Base-by-base conservation (phyloP, 1,140 invertebrate genomes). In the Apis florea region DNA sequence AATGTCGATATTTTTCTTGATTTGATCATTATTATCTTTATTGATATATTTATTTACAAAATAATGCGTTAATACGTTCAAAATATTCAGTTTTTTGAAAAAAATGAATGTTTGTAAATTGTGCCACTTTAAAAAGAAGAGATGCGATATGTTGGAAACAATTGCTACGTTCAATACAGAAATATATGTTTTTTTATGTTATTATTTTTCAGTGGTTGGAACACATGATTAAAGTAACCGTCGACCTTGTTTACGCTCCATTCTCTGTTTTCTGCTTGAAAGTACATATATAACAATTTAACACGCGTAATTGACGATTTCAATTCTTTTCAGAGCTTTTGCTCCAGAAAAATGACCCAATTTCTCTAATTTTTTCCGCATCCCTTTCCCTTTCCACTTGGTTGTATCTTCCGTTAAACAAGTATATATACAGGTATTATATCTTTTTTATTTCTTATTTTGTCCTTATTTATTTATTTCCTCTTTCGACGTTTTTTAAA, bases 181-280 rank as follows among this genome's bases (percentile, higher is more conserved):
- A 19, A 56, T 13, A 40, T 54, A 21, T 9, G 13, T n/a, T 67
- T 70, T 70, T 54, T 71, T 21, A 12, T 12, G 15, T 31, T 56
- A 54, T 19, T 54, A 56, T 21, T 54, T 31, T 21, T 54, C 17
- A 9, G 11, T 53, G 19, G 26, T n/a, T 26, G 6, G 15, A 51
- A 0, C 19, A 51, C 13, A 51, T 9, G 40, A 54, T 54, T 31
- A 19, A 54, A 53, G n/a, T 61, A 26, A 49, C 10, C 3, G 51
- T 49, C 71, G 24, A 71, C 26, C 69, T 71, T 71, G 51, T 71
- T 56, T 71, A 71, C 69, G 53, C 49, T 66, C 19, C 31, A 47
- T 47, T 66, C 19, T 1, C 47, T 49, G 12, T 31, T 71, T 40
- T 31, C 26, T 40, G 2, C 3, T 58, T 6, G 11, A 61, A 73